These are phyloP conservation scores for Zaprionus camerounensis DNA, from an alignment of 1,140 invertebrate genomes.

Conservation along the genomic window DNA sequence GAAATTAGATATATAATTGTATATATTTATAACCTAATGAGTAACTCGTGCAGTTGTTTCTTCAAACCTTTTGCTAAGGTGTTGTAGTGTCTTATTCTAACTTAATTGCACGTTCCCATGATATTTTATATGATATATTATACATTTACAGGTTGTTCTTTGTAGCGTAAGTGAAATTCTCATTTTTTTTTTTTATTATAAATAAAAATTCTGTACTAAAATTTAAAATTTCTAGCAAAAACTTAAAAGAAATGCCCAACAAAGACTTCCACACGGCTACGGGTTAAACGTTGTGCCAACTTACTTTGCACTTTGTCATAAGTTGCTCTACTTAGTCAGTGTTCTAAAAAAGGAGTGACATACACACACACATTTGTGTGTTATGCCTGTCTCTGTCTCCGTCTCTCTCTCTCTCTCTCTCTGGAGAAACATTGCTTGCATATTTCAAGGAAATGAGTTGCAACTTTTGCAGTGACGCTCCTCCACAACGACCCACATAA, in stretches of 20 bases:
- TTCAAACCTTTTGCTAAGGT: too few species aligned
- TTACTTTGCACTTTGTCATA: neutral
- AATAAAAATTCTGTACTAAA: too few species aligned
- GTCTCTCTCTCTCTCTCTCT: neutral
- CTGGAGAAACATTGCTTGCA: neutral
- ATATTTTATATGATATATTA: too few species aligned
- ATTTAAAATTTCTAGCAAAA: neutral
- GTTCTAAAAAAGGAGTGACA: neutral
- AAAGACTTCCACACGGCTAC: neutral
- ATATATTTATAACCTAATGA: too few species aligned
- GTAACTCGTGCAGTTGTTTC: too few species aligned
- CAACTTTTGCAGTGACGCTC: conserved; percentile 7
- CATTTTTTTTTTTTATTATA: too few species aligned
- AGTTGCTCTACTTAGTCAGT: neutral
- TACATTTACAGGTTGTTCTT: too few species aligned
- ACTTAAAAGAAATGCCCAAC: neutral
- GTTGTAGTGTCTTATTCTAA: too few species aligned
- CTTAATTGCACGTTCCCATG: too few species aligned
- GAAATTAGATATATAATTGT: too few species aligned
- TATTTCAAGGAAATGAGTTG: conserved; percentile 35
- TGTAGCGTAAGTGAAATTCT: too few species aligned
- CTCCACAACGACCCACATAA: neutral
- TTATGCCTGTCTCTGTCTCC: neutral
- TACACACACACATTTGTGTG: neutral
- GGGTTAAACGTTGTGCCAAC: neutral